Base-by-base conservation (phyloP, 1,140 invertebrate genomes). In the Ctenoplectra terminalis region DNA sequence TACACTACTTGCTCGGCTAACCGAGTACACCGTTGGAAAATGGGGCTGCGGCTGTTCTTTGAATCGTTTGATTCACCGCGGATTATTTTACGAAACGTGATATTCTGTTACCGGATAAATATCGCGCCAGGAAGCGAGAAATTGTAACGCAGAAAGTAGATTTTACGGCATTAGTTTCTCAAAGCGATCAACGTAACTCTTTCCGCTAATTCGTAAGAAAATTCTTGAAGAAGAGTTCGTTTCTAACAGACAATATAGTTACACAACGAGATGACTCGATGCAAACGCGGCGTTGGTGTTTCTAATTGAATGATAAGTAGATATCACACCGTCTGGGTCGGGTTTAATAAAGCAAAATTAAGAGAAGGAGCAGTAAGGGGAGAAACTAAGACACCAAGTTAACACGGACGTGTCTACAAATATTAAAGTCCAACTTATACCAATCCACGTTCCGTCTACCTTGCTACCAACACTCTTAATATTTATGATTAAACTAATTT, bases 401-500 rank as follows among this genome's bases (percentile, higher is more conserved):
- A 29, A 66, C n/a, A 13, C 40, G 26, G 26, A 20, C 43, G 43
- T 13, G 20, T 31, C 29, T 20, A 20, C 37, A 20, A 50, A 69
- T 31, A 48, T 69, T 69, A 48, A 50, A 69, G 43, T 50, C 20
- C 29, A 69, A 69, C 20, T 69, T 48, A 20, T 31, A 34, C 20
- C 43, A 50, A 48, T 48, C 11, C 48, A 48, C 66, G 15, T 69
- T 69, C 31, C 20, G 43, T 48, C 20, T 15, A 31, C 43, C 46
- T 5, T 11, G 26, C 26, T 6, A 29, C 26, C 17, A 9, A 23
- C 40, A 48, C 11, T 37, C 23, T 11, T 66, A 26, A 26, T 26
- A 9, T n/a, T 66, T 26, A 1, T n/a, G n/a, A 26, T 66, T 66
- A 66, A 66, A 13, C 15, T 66, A 66, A 66, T 26, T 66, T 64